Conservation (phyloP, 2,888 invertebrate species). For the Busseola fusca region DNA sequence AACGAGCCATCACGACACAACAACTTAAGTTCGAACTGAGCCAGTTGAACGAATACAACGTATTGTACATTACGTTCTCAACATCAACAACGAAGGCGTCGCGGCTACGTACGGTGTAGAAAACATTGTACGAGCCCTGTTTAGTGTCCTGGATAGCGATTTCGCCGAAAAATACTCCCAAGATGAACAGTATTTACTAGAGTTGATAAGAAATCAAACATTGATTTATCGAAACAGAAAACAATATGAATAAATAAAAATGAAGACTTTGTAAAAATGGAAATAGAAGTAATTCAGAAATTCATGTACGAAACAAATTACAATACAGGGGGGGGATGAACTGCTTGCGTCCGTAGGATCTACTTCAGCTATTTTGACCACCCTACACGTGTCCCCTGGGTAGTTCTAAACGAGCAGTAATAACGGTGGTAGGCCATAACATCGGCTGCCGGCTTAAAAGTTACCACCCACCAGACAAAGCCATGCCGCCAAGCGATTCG, state of each 20-base stretch:
- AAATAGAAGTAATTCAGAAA: constrained; percentile 2
- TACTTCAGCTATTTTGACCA: too few species aligned
- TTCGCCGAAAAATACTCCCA: constrained; percentile 5
- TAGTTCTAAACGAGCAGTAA: too few species aligned
- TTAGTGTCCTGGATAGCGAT: background rate
- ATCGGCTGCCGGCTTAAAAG: too few species aligned
- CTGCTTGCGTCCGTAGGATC: too few species aligned
- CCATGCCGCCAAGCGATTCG: too few species aligned
- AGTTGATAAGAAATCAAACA: background rate
- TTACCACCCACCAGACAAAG: too few species aligned
- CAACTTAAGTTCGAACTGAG: background rate
- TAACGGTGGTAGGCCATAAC: too few species aligned
- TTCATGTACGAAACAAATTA: constrained; percentile 5
- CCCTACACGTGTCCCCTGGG: too few species aligned
- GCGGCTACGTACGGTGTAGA: too few species aligned
- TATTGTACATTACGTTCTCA: background rate
- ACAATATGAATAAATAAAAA: constrained; percentile 5
- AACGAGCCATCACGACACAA: background rate
- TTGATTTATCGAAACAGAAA: constrained; percentile 4
- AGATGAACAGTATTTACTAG: background rate
- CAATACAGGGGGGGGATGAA: too few species aligned
- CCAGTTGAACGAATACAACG: background rate
- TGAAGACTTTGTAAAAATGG: background rate
- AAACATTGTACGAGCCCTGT: background rate
- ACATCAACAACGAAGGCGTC: too few species aligned